These are phyloP conservation scores for Mellilla xanthometata DNA, from an alignment of 2,888 invertebrate genomes.

Conservation along the genomic window DNA sequence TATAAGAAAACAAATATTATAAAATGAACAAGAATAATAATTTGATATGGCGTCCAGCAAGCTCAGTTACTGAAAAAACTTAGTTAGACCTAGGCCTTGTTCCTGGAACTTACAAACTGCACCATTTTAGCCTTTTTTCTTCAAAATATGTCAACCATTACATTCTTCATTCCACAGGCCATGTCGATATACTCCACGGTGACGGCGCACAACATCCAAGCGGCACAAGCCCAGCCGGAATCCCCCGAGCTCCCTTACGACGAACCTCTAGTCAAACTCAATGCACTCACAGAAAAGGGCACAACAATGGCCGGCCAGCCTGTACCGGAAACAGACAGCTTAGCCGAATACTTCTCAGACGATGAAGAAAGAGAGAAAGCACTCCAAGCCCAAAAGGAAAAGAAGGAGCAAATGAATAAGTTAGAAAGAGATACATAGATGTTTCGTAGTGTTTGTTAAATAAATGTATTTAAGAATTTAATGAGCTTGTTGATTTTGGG, in stretches of 20 bases:
- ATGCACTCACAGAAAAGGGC: slow-evolving; percentile 58
- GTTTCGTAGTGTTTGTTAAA: slow-evolving; percentile 51
- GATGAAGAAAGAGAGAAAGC: slow-evolving; percentile 76
- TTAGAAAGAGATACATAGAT: slow-evolving; percentile 64
- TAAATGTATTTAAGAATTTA: slow-evolving; percentile 33
- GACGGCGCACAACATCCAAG: slow-evolving; percentile 58
- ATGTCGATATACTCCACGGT: slow-evolving; percentile 85
- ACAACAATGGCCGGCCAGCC: slow-evolving; percentile 61
- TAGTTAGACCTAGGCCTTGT: too few species aligned
- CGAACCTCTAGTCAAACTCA: slow-evolving; percentile 61
- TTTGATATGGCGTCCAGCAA: too few species aligned
- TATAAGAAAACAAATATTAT: too few species aligned
- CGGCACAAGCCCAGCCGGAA: slow-evolving; percentile 42
- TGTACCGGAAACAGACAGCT: slow-evolving; percentile 55
- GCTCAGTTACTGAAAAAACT: too few species aligned
- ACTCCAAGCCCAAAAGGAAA: slow-evolving; percentile 58
- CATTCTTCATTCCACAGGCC: slow-evolving; percentile 59
- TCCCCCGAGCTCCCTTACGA: slow-evolving; percentile 44
- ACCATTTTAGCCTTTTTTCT: too few species aligned
- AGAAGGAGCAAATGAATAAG: slow-evolving; percentile 56
- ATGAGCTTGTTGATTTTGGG: slow-evolving; percentile 23
- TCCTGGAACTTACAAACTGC: too few species aligned
- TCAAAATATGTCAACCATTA: too few species aligned
- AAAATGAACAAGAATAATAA: too few species aligned
- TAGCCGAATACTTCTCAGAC: slow-evolving; percentile 77